Percentiles rank a stretch among this genome's conserved stretches.
Evolutionary conservation across 2,888 invertebrate genomes (phyloP).

Genomic region (Monoplex corrugatus): DNA sequence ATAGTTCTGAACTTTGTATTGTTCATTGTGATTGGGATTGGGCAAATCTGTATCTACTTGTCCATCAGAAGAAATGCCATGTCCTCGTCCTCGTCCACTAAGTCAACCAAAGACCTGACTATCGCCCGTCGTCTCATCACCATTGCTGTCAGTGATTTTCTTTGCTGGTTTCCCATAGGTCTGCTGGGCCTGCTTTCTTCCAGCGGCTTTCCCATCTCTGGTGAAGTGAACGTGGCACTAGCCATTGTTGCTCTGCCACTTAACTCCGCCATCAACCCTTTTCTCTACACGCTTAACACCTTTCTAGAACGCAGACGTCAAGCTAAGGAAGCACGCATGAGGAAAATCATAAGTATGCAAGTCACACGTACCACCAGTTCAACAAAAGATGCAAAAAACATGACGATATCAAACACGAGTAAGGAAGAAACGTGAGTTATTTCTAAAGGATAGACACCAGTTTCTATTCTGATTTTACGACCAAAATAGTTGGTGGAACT

Average conservation of each 20-base stretch:
- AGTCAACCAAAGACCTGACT: background rate
- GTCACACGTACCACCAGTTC: too few species aligned
- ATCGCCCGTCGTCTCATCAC: background rate
- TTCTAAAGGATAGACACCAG: too few species aligned
- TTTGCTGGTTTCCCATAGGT: conserved; percentile 2
- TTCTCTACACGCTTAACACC: background rate
- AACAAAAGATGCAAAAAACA: too few species aligned
- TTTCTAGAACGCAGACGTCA: background rate
- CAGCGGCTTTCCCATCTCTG: background rate
- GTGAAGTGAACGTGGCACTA: background rate
- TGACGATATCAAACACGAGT: too few species aligned
- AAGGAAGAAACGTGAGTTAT: too few species aligned
- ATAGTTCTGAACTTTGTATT: background rate
- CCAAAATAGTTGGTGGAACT: too few species aligned
- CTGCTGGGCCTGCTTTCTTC: background rate
- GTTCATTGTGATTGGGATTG: background rate
- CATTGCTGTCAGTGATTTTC: background rate
- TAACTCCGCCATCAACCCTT: background rate
- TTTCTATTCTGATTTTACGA: too few species aligned
- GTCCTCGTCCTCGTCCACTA: background rate
- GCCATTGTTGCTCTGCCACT: background rate
- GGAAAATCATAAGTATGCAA: too few species aligned
- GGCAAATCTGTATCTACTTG: background rate
- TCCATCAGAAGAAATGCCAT: background rate
- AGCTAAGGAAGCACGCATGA: background rate